Evolutionary conservation across 1,140 invertebrate genomes (phyloP), one percentile per base, ranked within the genome.

Genomic region (Maconellicoccus hirsutus): DNA sequence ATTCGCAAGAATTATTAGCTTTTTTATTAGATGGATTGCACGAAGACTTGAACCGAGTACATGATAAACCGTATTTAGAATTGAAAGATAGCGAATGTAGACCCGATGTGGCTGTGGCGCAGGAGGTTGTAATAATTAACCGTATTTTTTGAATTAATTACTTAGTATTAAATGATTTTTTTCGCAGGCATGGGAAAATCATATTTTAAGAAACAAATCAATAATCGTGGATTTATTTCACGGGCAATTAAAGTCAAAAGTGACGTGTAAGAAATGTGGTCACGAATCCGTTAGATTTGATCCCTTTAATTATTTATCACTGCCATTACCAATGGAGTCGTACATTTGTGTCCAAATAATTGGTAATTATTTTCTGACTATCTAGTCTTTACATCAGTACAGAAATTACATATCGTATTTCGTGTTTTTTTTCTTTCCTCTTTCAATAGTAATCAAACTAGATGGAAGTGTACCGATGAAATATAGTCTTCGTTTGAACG

Each of bases 211-310:
- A 71, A 93, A 84, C 82, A 85, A 88, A 78, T 93, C 91, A 3
- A 89, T 95, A 70, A 86, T 94, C 70, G 92, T 92, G 27, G 93
- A 94, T 79, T 80, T 94, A 61, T 95, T 95, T 80, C 92, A 94
- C 80, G 93, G 93, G 0, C 91, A 94, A 79, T 81, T 95, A 0
- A 93, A 93, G 81, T 93, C 91, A 1, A 88, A 89, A 78, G 86
- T 90, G 29, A 87, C 84, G 59, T 94, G 92, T 80, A 83, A 87
- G 75, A 84, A 85, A 8, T 95, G 92, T 80, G 84, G 85, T 16
- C 86, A 87, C 75, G 86, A 89, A 75, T 92, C 89, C 72, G 90
- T 93, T 29, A 84, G 90, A 27, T 95, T 94, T 80, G 92, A 94
- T 81, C 88, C 92, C 1, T 94, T 93, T 81, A 93, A 90, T 77